Conservation (phyloP, 2,888 invertebrate species). For the Bombylius major region DNA sequence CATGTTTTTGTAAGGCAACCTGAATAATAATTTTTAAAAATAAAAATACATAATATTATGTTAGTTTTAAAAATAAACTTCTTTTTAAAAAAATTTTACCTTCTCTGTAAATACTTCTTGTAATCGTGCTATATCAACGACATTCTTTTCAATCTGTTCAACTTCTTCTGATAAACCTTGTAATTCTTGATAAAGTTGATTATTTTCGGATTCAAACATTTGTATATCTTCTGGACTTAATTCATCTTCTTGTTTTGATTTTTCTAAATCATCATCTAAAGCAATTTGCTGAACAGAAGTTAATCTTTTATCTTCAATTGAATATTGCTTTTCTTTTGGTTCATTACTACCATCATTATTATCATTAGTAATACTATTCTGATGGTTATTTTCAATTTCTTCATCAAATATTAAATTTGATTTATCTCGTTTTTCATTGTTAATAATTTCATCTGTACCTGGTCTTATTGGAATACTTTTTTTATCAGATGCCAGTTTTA, state of each 20-base stretch:
- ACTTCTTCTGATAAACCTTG: slow-evolving; percentile 86
- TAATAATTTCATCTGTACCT: slow-evolving; percentile 15
- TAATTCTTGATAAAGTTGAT: slow-evolving; percentile 71
- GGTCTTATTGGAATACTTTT: slow-evolving; percentile 30
- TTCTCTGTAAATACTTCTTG: slow-evolving; percentile 96
- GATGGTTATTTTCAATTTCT: slow-evolving; percentile 19
- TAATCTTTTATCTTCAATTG: slow-evolving; percentile 19
- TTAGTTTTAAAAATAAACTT: neutral
- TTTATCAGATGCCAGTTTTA: slow-evolving; percentile 47
- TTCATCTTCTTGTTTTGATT: slow-evolving; percentile 34
- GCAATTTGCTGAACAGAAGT: slow-evolving; percentile 16
- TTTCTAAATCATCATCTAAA: slow-evolving; percentile 22
- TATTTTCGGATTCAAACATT: slow-evolving; percentile 86
- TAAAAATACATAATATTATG: neutral
- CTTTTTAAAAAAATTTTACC: slow-evolving; percentile 30
- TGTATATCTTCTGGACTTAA: slow-evolving; percentile 79
- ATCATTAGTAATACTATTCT: slow-evolving; percentile 22
- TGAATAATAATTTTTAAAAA: slow-evolving; percentile 20
- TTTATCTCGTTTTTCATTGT: neutral
- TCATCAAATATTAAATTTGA: neutral
- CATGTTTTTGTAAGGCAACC: slow-evolving; percentile 85
- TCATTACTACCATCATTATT: slow-evolving; percentile 6
- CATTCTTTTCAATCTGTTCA: slow-evolving; percentile 78
- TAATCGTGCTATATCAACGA: slow-evolving; percentile 87
- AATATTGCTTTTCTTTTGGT: slow-evolving; percentile 2